Base-by-base conservation (phyloP, 2,113 vertebrate genomes). In the Pheucticus melanocephalus region DNA sequence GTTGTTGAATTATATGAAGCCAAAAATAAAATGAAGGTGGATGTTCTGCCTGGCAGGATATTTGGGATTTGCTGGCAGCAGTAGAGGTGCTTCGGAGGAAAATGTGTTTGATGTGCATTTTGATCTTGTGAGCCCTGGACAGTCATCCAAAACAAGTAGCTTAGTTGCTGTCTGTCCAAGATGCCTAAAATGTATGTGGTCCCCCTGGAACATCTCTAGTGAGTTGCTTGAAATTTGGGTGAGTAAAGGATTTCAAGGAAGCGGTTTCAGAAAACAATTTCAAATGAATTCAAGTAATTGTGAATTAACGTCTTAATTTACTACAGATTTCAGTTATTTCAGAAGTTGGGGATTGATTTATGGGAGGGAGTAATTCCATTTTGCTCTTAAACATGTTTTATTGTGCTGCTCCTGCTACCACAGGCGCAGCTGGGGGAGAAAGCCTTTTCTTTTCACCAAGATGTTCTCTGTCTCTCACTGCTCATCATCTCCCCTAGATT, bases 261-360 rank as follows among this genome's bases (percentile, higher is more conserved):
- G 66, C 25, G 1, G 23, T 59, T 77, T 83, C 18, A 24, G 66
- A 82, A 70, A 73, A 77, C 25, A 70, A 59, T 88, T 88, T 75
- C 39, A 80, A 63, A 65, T 61, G 1, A 53, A 56, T 65, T 76
- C 5, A 80, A 80, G 37, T 73, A 1, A 50, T 35, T 85, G 82
- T 77, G 64, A 90, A 77, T 69, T 59, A 53, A 59, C 70, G 50
- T 80, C 71, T 50, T 86, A 54, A 86, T 94, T 88, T 90, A 60
- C n/a, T 59, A 22, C 90, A 86, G 63, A 73, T 90, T 93, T 86
- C 63, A 63, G 50, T 92, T 88, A 50, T 84, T 96, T 90, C 50
- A 77, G 42, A 94, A 73, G 50, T 45, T 80, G 45, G 33, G 50
- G 47, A 47, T 56, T 90, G 68, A 65, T 82, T 72, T 92, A 77